A percentile compares a stretch with the other conserved stretches of the same genome.
phyloP scores from a whole-genome alignment of 1,140 invertebrate genomes.

The Colletes latitarsis region DNA sequence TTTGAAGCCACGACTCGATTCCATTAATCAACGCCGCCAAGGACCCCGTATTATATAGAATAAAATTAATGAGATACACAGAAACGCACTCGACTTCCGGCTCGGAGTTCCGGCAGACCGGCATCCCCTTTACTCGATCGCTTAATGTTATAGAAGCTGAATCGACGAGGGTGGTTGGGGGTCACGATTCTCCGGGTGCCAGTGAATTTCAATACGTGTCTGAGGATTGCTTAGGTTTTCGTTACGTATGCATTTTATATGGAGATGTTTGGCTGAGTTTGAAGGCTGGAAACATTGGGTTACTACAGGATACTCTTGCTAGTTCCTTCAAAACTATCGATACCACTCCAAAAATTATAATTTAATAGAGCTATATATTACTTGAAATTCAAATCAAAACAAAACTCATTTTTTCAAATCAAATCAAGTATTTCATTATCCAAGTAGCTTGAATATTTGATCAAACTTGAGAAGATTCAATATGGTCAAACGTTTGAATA shows the following conservation, averaged over 20 bases:
- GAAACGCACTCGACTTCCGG: conserved; percentile 81
- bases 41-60: conserved; percentile 78
- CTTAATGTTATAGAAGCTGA: conserved; percentile 51
- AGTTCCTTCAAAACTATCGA: too few relatives aligned
- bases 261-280: not conserved
- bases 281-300: not conserved
- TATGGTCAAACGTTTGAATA: too few relatives aligned
- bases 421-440: too few relatives aligned
- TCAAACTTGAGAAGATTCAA: too few relatives aligned
- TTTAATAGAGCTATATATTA: too few relatives aligned
- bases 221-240: not conserved
- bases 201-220: conserved; percentile 35
- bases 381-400: too few relatives aligned
- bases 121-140: conserved; percentile 54
- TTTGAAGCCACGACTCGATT: conserved; percentile 58
- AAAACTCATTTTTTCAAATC: too few relatives aligned
- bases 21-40: conserved; percentile 77
- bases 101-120: conserved; percentile 70
- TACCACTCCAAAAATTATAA: too few relatives aligned
- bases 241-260: conserved; percentile 16
- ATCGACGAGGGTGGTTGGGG: not conserved
- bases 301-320: too few relatives aligned
- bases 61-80: conserved; percentile 82
- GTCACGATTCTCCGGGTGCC: conserved; percentile 17
- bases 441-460: too few relatives aligned